Percentiles rank a stretch among this genome's conserved stretches.
Evolutionary conservation across 1,140 invertebrate species (phyloP).

Genomic region (Antheraea pernyi): DNA sequence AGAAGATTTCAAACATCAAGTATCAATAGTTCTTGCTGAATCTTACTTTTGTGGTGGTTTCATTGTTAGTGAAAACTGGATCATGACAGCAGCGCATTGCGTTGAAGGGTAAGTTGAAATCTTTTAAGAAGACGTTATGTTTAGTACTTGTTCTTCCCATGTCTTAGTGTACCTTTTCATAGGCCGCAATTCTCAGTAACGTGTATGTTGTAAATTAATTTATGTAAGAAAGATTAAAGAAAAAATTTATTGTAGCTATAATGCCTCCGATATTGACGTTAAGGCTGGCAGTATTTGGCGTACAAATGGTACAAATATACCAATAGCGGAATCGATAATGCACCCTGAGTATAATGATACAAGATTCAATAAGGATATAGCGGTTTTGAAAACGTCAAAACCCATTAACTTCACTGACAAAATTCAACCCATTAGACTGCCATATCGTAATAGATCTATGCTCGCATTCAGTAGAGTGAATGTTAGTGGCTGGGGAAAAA

Average conservation of each 20-base stretch:
- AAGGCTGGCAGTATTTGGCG: constrained; percentile 64
- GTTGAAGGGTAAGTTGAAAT: constrained; percentile 58
- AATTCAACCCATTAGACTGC: constrained; percentile 47
- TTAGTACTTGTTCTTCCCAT: neutral
- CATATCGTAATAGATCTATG: constrained; percentile 33
- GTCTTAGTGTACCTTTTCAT: neutral
- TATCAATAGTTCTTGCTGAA: constrained; percentile 71
- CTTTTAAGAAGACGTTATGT: neutral
- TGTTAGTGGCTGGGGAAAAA: constrained; percentile 63
- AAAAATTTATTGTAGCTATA: constrained; percentile 39
- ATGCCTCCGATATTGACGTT: constrained; percentile 56
- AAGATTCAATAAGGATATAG: constrained; percentile 81
- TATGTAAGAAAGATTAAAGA: neutral
- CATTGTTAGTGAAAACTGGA: constrained; percentile 78
- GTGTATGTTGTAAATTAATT: too few species aligned
- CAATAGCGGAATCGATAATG: constrained; percentile 60
- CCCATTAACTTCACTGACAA: constrained; percentile 51
- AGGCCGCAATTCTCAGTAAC: too few species aligned
- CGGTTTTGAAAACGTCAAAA: constrained; percentile 70
- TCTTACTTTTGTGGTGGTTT: constrained; percentile 82
- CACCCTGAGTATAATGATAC: constrained; percentile 74
- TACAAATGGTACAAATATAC: constrained; percentile 61
- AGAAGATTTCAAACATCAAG: constrained; percentile 81
- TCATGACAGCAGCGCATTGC: constrained; percentile 85
- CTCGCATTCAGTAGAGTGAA: constrained; percentile 32